Base-by-base conservation (phyloP, 2,888 invertebrate genomes). In the Caenorhabditis doughertyi region DNA sequence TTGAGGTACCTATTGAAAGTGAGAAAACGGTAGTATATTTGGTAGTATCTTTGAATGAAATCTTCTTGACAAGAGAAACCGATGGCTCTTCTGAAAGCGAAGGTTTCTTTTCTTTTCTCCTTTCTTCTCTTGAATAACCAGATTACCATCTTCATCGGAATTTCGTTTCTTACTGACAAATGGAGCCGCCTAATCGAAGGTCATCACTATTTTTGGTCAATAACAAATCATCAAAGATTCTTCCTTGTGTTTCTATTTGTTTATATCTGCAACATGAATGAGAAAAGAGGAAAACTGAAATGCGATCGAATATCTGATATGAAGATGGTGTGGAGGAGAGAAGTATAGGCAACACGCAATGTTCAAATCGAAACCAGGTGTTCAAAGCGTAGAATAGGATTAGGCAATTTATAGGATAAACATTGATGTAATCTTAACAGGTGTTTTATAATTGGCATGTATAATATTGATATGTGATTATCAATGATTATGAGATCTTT, bases 271-370 rank as follows among this genome's bases (percentile, higher is more conserved):
- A 60, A 44, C 16, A 42, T 42, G 55, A 29, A 64, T 21, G 39
- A 11, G 21, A 39, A 51, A 35, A 72, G 53, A 68, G 58, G 65
- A 76, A 76, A 76, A 76, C 76, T 76, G 76, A 76, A 76, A 76
- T 76, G 76, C 58, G 67, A 76, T 76, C 76, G 68, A 49, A 76
- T 76, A 76, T 76, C 76, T 60, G 67, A 76, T 76, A 68, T 35
- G 60, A 58, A 65, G 74, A 58, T 67, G 74, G 58, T 76, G 53
- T 49, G 49, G 51, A 44, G 11, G 16, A 49, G 32, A 53, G 49
- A 35, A 21, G 29, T 8, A 49, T 23, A 18, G 23, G 23, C 44
- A 47, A 7, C 5, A 18, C 44, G 8, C 9, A 8, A 47, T 47
- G 44, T 47, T 47, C 44, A 18, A 55, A 56, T 62, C 68, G 67